Percentiles rank a stretch among this genome's conserved stretches.
phyloP scores from a whole-genome alignment of 2,113 vertebrate genomes.

The Oreochromis spilurus region DNA sequence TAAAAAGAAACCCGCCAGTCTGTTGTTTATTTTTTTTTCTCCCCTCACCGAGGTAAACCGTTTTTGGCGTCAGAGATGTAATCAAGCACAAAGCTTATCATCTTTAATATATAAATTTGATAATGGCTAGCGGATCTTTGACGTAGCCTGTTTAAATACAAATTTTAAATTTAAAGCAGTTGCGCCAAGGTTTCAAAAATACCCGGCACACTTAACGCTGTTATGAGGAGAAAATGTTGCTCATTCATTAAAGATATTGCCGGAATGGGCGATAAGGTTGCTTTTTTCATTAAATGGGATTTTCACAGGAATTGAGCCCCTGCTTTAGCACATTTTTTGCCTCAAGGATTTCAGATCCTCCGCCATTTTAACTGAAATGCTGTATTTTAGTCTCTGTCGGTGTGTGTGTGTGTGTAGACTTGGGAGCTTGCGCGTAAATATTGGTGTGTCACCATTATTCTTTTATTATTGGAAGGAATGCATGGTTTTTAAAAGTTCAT shows the following conservation, averaged over 20 bases:
- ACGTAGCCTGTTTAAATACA: not conserved
- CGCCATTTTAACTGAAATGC: constrained; percentile 73
- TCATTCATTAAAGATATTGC: constrained; percentile 37
- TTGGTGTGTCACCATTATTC: constrained; percentile 7
- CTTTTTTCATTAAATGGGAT: constrained; percentile 23
- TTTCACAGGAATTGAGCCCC: constrained; percentile 23
- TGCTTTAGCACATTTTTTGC: constrained; percentile 35
- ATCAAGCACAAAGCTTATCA: constrained; percentile 42
- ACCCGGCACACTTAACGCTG: not conserved
- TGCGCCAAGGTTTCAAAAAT: not conserved
- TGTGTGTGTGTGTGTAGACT: not conserved
- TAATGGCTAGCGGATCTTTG: not conserved
- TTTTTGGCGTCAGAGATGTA: not conserved
- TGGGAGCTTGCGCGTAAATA: constrained; percentile 10
- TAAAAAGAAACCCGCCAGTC: not conserved
- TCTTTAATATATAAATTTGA: not conserved
- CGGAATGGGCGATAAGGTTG: constrained; percentile 34
- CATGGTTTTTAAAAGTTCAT: constrained; percentile 43
- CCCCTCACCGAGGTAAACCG: not conserved
- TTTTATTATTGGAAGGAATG: constrained; percentile 3
- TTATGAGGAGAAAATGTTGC: not conserved
- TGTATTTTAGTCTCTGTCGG: constrained; percentile 11
- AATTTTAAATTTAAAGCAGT: not conserved
- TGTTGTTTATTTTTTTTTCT: not conserved
- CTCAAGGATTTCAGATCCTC: constrained; percentile 52